These are phyloP conservation scores for Horisme vitalbata DNA, from an alignment of 2,888 invertebrate genomes.

Conservation along the genomic window DNA sequence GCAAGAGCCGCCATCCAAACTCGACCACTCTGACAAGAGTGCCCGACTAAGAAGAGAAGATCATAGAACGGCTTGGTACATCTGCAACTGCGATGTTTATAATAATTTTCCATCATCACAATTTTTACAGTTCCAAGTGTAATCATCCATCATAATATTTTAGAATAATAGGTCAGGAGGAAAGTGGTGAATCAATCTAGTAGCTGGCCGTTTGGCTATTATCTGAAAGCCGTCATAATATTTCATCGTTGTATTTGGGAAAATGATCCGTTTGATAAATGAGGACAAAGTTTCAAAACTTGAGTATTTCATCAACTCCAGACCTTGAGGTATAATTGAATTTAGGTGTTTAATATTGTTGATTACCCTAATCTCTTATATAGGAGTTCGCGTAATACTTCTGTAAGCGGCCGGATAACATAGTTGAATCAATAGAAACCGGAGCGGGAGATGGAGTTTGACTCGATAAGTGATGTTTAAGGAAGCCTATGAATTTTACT, in stretches of 20 bases:
- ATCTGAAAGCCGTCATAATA: constrained; percentile 7
- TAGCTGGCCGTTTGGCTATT: too few relatives aligned
- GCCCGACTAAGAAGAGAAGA: too few relatives aligned
- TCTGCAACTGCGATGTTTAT: too few relatives aligned
- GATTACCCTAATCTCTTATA: constrained; percentile 35
- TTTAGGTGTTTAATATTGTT: constrained; percentile 37
- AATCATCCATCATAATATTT: too few relatives aligned
- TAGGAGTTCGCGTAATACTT: constrained; percentile 28
- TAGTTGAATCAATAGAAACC: constrained; percentile 18
- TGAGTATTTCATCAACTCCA: constrained; percentile 34
- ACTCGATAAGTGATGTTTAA: constrained; percentile 1
- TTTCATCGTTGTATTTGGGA: constrained; percentile 26
- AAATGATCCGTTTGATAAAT: constrained; percentile 34
- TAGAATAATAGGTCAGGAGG: too few relatives aligned
- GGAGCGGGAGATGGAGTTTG: neutral
- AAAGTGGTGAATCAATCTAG: too few relatives aligned
- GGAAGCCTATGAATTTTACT: too few relatives aligned
- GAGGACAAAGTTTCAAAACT: constrained; percentile 34
- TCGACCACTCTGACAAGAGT: too few relatives aligned
- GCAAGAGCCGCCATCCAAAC: too few relatives aligned
- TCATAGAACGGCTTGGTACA: too few relatives aligned
- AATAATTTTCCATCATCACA: too few relatives aligned
- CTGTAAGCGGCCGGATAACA: constrained; percentile 21
- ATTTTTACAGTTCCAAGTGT: too few relatives aligned
- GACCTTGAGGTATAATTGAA: constrained; percentile 31